Base-by-base conservation (phyloP, 2,113 vertebrate species). In the Eulacestoma nigropectus region DNA sequence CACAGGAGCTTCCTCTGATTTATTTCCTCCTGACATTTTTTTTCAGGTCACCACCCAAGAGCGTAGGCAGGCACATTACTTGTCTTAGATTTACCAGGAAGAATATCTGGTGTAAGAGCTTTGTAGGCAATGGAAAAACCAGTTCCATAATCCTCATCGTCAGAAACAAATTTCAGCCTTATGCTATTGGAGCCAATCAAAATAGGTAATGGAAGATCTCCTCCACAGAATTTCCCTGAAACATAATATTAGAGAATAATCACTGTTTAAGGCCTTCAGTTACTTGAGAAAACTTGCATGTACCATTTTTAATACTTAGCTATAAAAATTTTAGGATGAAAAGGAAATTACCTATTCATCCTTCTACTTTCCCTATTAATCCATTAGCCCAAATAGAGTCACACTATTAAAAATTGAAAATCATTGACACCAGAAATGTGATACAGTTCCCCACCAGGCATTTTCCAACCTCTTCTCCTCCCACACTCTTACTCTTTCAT, bases 171-270 rank as follows among this genome's bases (percentile, higher is more conserved):
- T 86, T 97, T 94, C 33, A 99, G 96, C 21, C 56, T 97, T 81
- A 98, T 53, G 63, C 86, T 96, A 20, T 84, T 96, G 92, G 97
- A 97, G 33, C 96, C 95, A 46, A 99, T 78, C 33, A 98, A 96
- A 87, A 99, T 23, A 4, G 98, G 97, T 19, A 95, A 79, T 26
- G 97, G 97, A 21, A 81, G 62, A 20, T 84, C 83, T 77, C 60
- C 74, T 59, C 98, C 98, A 91, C 98, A 99, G 93, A 98, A 98
- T 69, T 97, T 97, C 4, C 97, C 98, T 99, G 97, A 22, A 97
- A 96, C 33, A 70, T 5, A 21, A 3, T 37, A 53, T 74, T 42
- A 57, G 62, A 62, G 39, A 84, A 81, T 47, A 52, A 78, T 39
- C 44, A 63, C 20, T 32, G 18, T 30, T 92, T 41, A 37, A 75